Evolutionary conservation across 2,113 vertebrate species (phyloP), one percentile per base, ranked within the genome.

Genomic region (Equus quagga): DNA sequence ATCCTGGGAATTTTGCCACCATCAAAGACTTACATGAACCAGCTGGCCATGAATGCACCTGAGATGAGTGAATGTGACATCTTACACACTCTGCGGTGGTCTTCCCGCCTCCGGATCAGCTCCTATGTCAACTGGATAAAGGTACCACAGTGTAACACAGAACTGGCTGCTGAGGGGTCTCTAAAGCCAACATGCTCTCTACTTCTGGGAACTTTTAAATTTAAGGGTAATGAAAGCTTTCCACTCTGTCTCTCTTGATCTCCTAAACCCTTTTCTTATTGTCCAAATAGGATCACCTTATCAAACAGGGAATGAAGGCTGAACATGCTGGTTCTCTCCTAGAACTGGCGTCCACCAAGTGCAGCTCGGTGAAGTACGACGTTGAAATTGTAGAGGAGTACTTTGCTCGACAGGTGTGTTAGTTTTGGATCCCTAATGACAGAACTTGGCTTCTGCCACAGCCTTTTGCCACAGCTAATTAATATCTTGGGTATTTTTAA

Each of bases 341-440:
- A 21, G 99, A 99, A 69, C 89, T 99, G 97, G 99, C 99, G 0
- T 99, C 99, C 14, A 98, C 98, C 91, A 99, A 99, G 98, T 99
- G 99, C 98, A 99, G 99, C 97, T 99, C 99, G 0, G 99, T 99
- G 72, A 99, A 99, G 92, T 99, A 99, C 0, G 99, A 99, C 0
- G 99, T 99, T 94, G 99, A 99, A 69, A 99, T 99, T 81, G 99
- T 99, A 31, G 99, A 99, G 98, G 99, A 99, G n/a, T 99, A 99
- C 98, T 99, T 99, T 91, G 99, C 99, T 94, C 99, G 99, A 95
- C 99, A 99, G 99, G 99, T 99, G 91, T 85, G 96, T 6, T 56
- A 51, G 2, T 7, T 10, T 19, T 95, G 31, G 75, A 7, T 64
- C 36, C 3, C 0, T 46, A 62, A 19, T 23, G 49, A 24, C 23